Conservation (phyloP, 2,888 invertebrate species). For the Drosophila maculinotata region DNA sequence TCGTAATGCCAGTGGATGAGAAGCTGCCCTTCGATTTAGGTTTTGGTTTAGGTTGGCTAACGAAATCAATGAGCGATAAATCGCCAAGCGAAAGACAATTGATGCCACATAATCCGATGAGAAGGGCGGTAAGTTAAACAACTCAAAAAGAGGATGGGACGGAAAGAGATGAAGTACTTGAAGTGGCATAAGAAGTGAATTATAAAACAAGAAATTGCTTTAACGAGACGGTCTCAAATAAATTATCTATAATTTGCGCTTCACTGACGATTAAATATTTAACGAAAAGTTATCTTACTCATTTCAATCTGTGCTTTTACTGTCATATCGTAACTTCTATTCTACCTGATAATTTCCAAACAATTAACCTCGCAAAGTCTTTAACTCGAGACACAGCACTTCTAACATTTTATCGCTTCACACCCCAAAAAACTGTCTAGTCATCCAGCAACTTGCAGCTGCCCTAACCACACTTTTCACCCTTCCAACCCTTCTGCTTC, state of each 20-base stretch:
- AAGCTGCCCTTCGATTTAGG: constrained; percentile 4
- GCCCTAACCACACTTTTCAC: no score
- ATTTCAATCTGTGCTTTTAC: no score
- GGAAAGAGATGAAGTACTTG: neutral
- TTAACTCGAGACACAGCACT: constrained; percentile 7
- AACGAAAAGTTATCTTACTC: no score
- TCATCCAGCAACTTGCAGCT: neutral
- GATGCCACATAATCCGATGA: constrained; percentile 7
- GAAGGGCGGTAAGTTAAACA: neutral
- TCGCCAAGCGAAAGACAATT: constrained; percentile 11
- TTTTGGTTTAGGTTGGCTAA: no score
- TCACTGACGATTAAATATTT: no score
- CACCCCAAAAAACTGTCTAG: constrained; percentile 5
- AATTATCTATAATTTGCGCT: no score
- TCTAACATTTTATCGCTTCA: neutral
- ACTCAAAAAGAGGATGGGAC: neutral
- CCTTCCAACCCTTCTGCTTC: neutral
- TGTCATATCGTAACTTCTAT: no score
- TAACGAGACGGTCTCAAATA: no score
- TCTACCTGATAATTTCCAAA: constrained; percentile 3
- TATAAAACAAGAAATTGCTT: no score
- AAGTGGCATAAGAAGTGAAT: no score
- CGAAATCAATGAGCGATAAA: constrained; percentile 41
- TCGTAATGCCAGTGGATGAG: neutral
- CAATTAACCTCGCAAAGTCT: constrained; percentile 18